Percentiles rank a stretch among this genome's conserved stretches.
These are phyloP conservation scores for Synaphobranchus kaupii DNA, from an alignment of 2,797 vertebrate genomes.

Conservation along the genomic window DNA sequence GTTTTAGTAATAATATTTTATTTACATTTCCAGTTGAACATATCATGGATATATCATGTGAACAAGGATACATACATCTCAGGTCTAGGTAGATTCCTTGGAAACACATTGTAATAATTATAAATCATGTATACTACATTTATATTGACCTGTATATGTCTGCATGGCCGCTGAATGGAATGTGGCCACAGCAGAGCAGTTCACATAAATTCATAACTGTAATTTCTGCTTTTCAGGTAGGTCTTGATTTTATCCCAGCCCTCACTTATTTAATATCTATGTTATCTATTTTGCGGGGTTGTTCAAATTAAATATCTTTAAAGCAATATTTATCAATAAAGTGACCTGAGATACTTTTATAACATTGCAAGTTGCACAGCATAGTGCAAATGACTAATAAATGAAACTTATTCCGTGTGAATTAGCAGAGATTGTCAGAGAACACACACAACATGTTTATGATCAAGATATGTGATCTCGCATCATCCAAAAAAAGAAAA, in stretches of 20 bases:
- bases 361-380: too few species aligned
- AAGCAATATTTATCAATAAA: background rate
- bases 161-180: background rate
- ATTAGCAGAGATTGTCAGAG: background rate
- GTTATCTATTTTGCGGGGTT: background rate
- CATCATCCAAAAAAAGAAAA: too few species aligned
- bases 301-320: background rate
- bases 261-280: background rate
- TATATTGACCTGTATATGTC: background rate
- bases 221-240: background rate
- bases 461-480: too few species aligned
- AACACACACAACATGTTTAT: background rate
- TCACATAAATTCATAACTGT: background rate
- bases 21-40: background rate
- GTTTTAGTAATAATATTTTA: background rate
- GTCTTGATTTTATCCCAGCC: constrained; percentile 1
- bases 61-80: background rate
- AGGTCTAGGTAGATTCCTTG: background rate
- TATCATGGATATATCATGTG: background rate
- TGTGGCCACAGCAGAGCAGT: background rate
- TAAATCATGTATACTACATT: background rate
- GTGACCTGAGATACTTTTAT: too few species aligned
- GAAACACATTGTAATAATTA: background rate
- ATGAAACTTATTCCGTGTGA: background rate
- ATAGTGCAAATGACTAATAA: background rate